phyloP scores from a whole-genome alignment of 2,113 vertebrate genomes.

The Prochilodus magdalenae region DNA sequence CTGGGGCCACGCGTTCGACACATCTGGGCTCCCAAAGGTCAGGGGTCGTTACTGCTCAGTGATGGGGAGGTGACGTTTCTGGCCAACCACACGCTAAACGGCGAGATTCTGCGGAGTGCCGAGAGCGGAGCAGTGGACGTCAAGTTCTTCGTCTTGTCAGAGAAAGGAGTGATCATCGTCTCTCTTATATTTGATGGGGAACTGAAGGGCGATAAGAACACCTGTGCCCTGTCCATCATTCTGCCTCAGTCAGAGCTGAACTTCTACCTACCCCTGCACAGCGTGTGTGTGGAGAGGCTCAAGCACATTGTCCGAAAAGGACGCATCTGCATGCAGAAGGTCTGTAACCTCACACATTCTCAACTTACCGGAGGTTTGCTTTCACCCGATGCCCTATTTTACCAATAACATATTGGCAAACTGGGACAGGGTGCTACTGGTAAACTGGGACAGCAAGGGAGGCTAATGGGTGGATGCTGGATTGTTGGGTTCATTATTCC shows the following conservation, averaged over 20 bases:
- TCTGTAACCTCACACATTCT: constrained; percentile 59
- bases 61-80: constrained; percentile 96
- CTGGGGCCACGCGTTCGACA: constrained; percentile 94
- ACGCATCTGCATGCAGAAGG: constrained; percentile 99
- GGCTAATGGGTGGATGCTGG: no score
- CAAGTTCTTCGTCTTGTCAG: constrained; percentile 96
- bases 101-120: constrained; percentile 95
- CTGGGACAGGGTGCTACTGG: no score
- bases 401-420: no score
- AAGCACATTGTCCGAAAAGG: constrained; percentile 96
- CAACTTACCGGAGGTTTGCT: not conserved
- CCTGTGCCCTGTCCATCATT: constrained; percentile 94
- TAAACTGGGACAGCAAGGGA: no score
- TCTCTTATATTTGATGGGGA: constrained; percentile 98
- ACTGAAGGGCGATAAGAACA: constrained; percentile 96
- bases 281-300: constrained; percentile 91
- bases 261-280: constrained; percentile 95
- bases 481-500: no score
- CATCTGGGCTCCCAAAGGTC: constrained; percentile 92
- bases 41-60: constrained; percentile 83
- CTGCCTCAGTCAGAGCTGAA: constrained; percentile 90
- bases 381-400: not conserved
- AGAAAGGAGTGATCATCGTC: constrained; percentile 96
- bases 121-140: constrained; percentile 96
- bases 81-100: constrained; percentile 97